These are phyloP conservation scores for Cinclus mexicanus DNA, from an alignment of 2,113 vertebrate species.

Conservation along the genomic window DNA sequence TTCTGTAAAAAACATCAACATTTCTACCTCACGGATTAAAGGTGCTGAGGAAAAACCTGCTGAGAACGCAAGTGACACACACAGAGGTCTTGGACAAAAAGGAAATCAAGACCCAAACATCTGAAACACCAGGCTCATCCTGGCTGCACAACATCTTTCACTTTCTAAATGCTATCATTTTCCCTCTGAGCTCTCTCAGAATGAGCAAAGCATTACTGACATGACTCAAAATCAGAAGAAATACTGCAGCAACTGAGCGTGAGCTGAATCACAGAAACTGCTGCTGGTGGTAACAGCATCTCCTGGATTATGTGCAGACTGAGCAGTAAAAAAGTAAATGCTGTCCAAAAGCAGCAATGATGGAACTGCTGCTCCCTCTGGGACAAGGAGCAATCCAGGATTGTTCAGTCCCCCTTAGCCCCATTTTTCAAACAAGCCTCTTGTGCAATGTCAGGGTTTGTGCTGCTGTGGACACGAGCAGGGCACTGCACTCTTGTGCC, in stretches of 20 bases:
- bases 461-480: not conserved
- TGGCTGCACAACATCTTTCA: not conserved
- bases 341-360: not conserved
- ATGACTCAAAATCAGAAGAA: not conserved
- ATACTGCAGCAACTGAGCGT: not conserved
- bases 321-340: not conserved
- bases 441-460: not conserved
- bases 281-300: not conserved
- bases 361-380: not conserved
- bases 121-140: not conserved
- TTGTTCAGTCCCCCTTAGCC: not conserved
- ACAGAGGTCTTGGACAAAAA: not conserved
- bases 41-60: not conserved
- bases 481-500: not conserved
- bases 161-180: not conserved
- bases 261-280: not conserved
- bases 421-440: not conserved
- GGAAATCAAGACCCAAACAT: not conserved
- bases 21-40: not conserved
- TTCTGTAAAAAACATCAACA: accelerated
- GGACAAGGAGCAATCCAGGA: not conserved
- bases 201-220: not conserved
- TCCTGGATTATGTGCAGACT: not conserved
- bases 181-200: not conserved
- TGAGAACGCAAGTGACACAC: not conserved